Base-by-base conservation (phyloP, 2,888 invertebrate genomes). In the Drosophila barbarae region DNA sequence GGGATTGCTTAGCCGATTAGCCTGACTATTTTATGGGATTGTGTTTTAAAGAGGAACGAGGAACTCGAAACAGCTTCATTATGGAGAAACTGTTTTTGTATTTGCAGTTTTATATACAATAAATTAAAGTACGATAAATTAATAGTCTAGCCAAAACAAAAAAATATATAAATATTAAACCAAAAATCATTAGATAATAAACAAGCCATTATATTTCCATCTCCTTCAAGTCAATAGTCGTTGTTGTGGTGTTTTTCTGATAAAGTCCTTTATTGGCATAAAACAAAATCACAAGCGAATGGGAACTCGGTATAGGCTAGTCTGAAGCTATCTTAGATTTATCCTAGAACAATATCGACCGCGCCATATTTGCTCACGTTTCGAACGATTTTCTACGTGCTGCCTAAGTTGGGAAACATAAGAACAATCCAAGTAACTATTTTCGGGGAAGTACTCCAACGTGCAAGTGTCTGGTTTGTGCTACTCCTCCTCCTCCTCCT, bases 251-350 rank as follows among this genome's bases (percentile, higher is more conserved):
- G 26, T 10, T 42, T 42, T 58, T 69, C 59, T 63, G 79, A 84
- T 79, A 79, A 79, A 79, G 84, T 79, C 79, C 82, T 79, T 79
- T 79, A 79, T 79, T 79, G 72, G 76, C 72, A 56, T 65, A 38
- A 71, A 73, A 67, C 60, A 61, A 70, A 69, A 75, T 69, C 51
- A 68, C 64, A 57, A 66, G 64, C 58, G 56, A 51, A 63, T 65
- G 67, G 49, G 23, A 55, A 46, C 44, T 30, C 49, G 52, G 52
- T 58, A 64, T 23, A 18, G n/a, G 41, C 36, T 53, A 56, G 9
- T 51, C 65, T 51, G 49, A 41, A 46, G 65, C 36, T 81, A 70
- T 54, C 13, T 60, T 30, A 61, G 73, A 61, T 46, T 54, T 71
- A 78, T 54, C 64, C 63, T 66, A 54, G 52, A 36, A 54, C 38